phyloP scores from a whole-genome alignment of 2,797 vertebrate species.

The Bucorvus abyssinicus region DNA sequence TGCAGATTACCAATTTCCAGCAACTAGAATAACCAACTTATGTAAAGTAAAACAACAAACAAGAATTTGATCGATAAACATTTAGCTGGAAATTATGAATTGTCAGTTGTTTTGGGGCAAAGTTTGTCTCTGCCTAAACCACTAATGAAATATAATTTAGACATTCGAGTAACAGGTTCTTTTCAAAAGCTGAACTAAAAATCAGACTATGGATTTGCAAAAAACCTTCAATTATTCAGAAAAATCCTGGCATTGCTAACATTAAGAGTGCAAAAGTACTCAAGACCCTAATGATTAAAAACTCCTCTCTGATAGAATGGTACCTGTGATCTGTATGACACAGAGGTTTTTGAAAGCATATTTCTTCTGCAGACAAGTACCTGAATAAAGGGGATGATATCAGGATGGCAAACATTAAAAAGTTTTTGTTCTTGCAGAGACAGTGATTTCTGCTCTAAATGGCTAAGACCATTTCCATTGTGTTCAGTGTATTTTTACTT shows the following conservation, averaged over 20 bases:
- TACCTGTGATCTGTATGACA: background rate
- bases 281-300: background rate
- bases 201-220: background rate
- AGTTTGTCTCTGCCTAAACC: background rate
- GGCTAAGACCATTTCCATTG: background rate
- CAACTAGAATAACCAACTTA: background rate
- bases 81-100: background rate
- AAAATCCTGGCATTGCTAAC: background rate
- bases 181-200: background rate
- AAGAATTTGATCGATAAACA: background rate
- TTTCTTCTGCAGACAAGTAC: background rate
- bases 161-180: background rate
- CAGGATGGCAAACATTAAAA: background rate
- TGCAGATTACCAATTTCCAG: background rate
- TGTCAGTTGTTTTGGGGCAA: background rate
- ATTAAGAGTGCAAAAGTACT: background rate
- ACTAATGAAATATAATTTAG: background rate
- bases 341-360: rapidly evolving
- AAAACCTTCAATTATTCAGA: background rate
- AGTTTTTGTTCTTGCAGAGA: background rate
- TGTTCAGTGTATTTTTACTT: background rate
- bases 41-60: background rate
- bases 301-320: background rate
- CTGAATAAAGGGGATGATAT: background rate
- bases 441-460: background rate